Conservation (phyloP, 2,888 invertebrate species). For the Pogonocherus hispidulus region DNA sequence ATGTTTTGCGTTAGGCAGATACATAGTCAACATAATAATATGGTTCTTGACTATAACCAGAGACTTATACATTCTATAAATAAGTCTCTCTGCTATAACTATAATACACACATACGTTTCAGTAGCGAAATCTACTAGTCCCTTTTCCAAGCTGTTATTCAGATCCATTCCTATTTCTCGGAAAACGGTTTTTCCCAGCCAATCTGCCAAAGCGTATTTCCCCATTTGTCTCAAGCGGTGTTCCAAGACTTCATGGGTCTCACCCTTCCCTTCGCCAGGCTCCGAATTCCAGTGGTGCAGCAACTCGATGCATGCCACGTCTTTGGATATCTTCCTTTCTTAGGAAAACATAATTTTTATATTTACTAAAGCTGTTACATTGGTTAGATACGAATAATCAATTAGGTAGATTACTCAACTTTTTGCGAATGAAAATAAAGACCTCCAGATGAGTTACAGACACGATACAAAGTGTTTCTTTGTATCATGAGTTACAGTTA, state of each 20-base stretch:
- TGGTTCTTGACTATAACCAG: no score
- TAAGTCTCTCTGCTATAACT: conserved; percentile 14
- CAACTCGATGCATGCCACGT: conserved; percentile 72
- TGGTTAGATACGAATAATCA: no score
- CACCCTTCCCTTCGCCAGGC: conserved; percentile 70
- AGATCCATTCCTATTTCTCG: conserved; percentile 71
- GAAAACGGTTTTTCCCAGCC: conserved; percentile 74
- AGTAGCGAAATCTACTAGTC: conserved; percentile 53
- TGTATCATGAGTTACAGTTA: no score
- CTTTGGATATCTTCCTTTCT: conserved; percentile 69
- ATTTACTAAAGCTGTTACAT: no score
- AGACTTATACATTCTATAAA: no score
- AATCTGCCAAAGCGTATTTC: conserved; percentile 73
- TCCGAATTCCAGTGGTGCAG: conserved; percentile 74
- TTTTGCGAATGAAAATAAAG: no score
- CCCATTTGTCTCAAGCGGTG: conserved; percentile 74
- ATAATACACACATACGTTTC: conserved; percentile 35
- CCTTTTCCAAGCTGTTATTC: conserved; percentile 57
- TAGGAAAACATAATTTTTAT: conserved; percentile 17
- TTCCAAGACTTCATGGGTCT: conserved; percentile 72
- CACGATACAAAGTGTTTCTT: no score
- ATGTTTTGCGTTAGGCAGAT: no score
- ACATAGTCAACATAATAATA: no score
- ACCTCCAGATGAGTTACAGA: no score
- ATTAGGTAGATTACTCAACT: no score